Conservation (phyloP, 2,113 vertebrate species). For the Pelecanoides urinatrix region DNA sequence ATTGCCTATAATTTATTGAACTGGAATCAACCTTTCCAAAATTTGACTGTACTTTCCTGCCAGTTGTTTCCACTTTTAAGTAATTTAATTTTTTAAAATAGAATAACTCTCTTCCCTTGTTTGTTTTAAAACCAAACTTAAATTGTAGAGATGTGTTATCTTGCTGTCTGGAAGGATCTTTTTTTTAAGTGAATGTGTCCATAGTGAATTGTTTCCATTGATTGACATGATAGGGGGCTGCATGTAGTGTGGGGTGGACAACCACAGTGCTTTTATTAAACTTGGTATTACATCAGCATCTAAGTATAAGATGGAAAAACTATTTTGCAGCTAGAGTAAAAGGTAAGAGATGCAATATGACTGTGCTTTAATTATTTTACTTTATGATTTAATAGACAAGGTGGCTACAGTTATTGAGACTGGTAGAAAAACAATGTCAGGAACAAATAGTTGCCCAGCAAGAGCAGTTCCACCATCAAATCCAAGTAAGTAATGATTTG, state of each 20-base stretch:
- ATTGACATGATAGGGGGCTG: background rate
- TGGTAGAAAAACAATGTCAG: slow-evolving; percentile 93
- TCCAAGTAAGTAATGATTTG: slow-evolving; percentile 78
- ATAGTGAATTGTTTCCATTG: background rate
- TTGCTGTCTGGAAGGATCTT: background rate
- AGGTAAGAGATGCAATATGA: background rate
- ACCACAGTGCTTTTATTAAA: background rate
- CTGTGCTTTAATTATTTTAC: background rate
- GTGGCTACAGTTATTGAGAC: slow-evolving; percentile 89
- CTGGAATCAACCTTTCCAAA: background rate
- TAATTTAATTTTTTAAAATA: background rate
- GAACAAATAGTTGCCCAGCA: slow-evolving; percentile 91
- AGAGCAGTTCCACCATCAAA: slow-evolving; percentile 91
- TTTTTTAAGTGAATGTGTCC: background rate
- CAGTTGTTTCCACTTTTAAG: background rate
- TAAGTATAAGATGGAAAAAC: background rate
- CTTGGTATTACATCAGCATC: background rate
- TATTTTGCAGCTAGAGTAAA: background rate
- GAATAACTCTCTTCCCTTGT: background rate
- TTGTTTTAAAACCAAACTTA: background rate
- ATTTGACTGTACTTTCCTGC: background rate
- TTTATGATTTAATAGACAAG: slow-evolving; percentile 77
- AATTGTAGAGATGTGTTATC: background rate
- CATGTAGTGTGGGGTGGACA: background rate
- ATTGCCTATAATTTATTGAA: background rate